Base-by-base conservation (phyloP, 2,113 vertebrate genomes). In the Chaetops frenatus region DNA sequence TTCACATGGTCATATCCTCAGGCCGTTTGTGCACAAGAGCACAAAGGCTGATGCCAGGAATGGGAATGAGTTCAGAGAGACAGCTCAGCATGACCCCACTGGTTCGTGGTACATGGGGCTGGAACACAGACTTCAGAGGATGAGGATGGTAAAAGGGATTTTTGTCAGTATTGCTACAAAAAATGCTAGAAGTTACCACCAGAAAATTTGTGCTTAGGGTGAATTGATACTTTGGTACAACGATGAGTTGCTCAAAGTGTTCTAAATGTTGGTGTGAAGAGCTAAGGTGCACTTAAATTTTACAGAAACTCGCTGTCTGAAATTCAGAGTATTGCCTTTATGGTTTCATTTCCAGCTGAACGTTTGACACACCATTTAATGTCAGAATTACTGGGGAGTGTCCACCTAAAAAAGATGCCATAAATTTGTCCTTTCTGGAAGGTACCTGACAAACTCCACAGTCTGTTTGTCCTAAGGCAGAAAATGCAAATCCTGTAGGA, bases 171-270 rank as follows among this genome's bases (percentile, higher is more conserved):
- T 58, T 66, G 72, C 48, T 71, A 71, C 5, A 15, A 89, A 90
- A 94, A 97, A 85, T 69, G 42, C 73, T 77, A 25, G 35, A 54
- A 85, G 73, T 94, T 96, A 60, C 35, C 48, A 54, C 51, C 70
- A 48, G 61, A 81, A 89, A 83, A 57, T 48, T 21, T 38, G 33
- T 90, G 50, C 47, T 91, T 90, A 58, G 50, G 74, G 48, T 70
- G 88, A 44, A 36, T 50, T 65, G 29, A 23, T 74, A 31, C 50
- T 73, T 82, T 58, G 21, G 65, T 67, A 56, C 35, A 73, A 90
- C 11, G 50, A 45, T 25, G 51, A 79, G 35, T 51, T 86, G 25
- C 62, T 94, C 58, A 71, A 83, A 67, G 22, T 66, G 48, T 72
- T 90, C 85, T 47, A 48, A 84, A 48, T 0, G 0, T 36, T 38